Conservation (phyloP, 2,797 vertebrate genomes). For the Neopelma chrysocephalum region DNA sequence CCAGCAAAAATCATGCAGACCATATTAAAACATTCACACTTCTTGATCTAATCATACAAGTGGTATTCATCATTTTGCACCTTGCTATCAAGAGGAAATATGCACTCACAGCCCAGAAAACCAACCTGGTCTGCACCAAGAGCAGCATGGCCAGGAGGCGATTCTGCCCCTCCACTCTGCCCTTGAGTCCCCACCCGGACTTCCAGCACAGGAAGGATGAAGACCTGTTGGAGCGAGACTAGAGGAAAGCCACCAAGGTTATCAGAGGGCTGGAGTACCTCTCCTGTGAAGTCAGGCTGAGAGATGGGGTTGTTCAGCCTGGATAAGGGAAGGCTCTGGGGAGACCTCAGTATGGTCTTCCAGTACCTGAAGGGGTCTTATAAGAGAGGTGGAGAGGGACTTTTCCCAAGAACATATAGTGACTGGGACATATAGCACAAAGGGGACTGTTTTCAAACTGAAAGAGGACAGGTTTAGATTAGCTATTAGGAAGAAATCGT, state of each 20-base stretch:
- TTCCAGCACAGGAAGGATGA: not conserved
- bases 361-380: not conserved
- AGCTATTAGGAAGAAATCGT: not conserved
- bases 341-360: not conserved
- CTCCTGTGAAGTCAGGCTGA: not conserved
- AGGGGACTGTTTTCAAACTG: not conserved
- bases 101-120: not conserved
- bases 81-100: not conserved
- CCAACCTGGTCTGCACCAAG: not conserved
- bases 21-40: not conserved
- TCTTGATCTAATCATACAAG: not conserved
- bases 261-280: not conserved
- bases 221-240: not conserved
- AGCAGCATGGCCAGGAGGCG: fast-evolving
- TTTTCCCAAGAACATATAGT: not conserved
- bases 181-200: not conserved
- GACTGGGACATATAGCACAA: no score
- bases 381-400: not conserved
- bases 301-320: not conserved
- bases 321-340: not conserved
- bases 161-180: not conserved
- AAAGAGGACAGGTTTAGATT: not conserved
- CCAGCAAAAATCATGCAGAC: not conserved
- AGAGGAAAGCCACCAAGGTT: not conserved
- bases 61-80: not conserved